Base-by-base conservation (phyloP, 64 coral and sea anemone species). In the Montipora sp. region DNA sequence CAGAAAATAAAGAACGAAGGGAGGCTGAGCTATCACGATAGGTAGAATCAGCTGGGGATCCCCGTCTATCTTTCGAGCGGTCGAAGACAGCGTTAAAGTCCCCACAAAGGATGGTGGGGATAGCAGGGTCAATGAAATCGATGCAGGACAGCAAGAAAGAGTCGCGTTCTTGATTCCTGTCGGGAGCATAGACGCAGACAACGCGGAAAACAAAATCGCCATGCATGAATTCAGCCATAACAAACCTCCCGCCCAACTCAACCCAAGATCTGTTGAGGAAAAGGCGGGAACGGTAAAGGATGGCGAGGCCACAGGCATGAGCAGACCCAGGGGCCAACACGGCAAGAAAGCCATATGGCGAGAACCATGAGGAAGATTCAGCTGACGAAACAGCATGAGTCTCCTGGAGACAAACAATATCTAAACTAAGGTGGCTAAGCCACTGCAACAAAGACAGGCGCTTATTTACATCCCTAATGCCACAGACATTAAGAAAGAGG, bases 341-440 rank as follows among this genome's bases (percentile, higher is more conserved):
- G 0, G 65, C 77, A 75, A 13, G 79, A 8, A 79, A 88, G 5
- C 16, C 5, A 13, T 18, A 51, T 9, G 72, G 55, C 47, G 84
- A 70, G 5, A 94, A 89, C 84, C 84, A 88, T 19, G 51, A 57
- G 0, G 10, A 13, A 2, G 78, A 74, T 4, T 75, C 92, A 59
- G 13, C 19, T 7, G 57, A n/a, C 2, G 77, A 75, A 1, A 59
- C 51, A 73, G 27, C 5, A 50, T 90, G 87, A 16, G 84, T 89
- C 68, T 94, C 85, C 69, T 83, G 87, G 3, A 90, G 27, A 51
- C 93, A 90, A 66, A 85, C 47, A 3, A 88, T 14, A 76, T 88
- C 74, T 1, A 16, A 7, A 8, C 15, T 20, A 3, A 51, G 15
- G 3, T 5, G 82, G 67, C 0, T 8, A 15, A 68, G 82, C 20